These are phyloP conservation scores for Antheraea pernyi DNA, from an alignment of 1,140 invertebrate genomes.

Conservation along the genomic window DNA sequence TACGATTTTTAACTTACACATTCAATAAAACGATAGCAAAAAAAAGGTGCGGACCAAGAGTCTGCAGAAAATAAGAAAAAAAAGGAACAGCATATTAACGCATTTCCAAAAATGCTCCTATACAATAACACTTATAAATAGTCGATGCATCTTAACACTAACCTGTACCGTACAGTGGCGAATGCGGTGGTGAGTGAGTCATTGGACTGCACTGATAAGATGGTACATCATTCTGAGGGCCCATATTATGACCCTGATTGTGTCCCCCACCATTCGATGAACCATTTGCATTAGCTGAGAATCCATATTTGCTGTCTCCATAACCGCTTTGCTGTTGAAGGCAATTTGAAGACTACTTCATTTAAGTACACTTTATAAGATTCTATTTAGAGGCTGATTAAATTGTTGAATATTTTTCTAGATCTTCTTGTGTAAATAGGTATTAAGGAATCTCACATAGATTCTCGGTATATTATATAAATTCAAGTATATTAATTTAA, in stretches of 20 bases:
- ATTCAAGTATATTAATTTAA: too few species aligned
- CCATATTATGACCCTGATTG: slow-evolving; percentile 34
- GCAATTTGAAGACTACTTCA: not conserved
- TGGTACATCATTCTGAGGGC: slow-evolving; percentile 46
- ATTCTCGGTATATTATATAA: too few species aligned
- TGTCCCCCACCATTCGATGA: slow-evolving; percentile 34
- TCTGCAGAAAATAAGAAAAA: too few species aligned
- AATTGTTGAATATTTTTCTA: not conserved
- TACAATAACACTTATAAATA: too few species aligned
- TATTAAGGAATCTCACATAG: too few species aligned
- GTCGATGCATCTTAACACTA: slow-evolving; percentile 13
- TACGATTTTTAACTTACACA: too few species aligned
- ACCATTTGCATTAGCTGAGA: slow-evolving; percentile 61
- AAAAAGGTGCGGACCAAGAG: too few species aligned
- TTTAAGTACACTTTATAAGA: not conserved
- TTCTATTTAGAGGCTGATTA: not conserved
- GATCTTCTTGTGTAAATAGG: not conserved
- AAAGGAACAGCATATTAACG: too few species aligned
- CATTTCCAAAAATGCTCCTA: too few species aligned
- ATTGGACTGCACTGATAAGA: slow-evolving; percentile 61
- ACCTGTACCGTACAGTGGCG: slow-evolving; percentile 77
- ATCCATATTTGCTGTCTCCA: slow-evolving; percentile 83
- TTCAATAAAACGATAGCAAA: too few species aligned
- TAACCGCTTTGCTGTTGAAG: slow-evolving; percentile 67
- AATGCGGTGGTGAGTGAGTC: slow-evolving; percentile 78